Evolutionary conservation across 2,797 vertebrate genomes (phyloP).

Genomic region (Platalea minor): DNA sequence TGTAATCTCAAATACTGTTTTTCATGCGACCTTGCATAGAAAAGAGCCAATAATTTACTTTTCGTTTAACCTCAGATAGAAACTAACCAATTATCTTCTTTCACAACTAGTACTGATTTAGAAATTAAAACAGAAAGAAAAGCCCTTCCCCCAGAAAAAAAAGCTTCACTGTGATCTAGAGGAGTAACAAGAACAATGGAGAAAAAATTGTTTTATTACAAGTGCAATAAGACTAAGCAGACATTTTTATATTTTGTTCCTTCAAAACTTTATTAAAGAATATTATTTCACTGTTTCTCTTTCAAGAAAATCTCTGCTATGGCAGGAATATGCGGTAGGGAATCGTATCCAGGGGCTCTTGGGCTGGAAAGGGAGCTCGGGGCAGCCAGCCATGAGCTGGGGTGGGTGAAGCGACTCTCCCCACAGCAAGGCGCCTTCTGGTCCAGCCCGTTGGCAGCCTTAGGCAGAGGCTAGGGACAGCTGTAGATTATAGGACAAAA

Average conservation of each 20-base stretch:
- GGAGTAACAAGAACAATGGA: background rate
- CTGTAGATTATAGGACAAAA: background rate
- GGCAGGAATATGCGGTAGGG: background rate
- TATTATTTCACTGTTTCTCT: background rate
- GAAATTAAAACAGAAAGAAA: background rate
- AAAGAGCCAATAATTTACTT: slow-evolving; percentile 7
- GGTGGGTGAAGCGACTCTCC: background rate
- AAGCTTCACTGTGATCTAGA: background rate
- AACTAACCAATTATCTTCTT: background rate
- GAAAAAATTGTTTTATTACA: background rate
- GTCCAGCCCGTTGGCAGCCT: rapidly evolving
- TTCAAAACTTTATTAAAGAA: background rate
- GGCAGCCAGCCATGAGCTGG: background rate
- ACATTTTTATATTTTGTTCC: background rate
- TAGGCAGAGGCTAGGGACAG: background rate
- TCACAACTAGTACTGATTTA: background rate
- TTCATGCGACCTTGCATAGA: background rate
- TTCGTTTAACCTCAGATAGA: background rate
- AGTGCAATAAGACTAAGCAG: background rate
- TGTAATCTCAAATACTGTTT: background rate
- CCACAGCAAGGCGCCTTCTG: background rate
- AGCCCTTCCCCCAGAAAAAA: background rate
- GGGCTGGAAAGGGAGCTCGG: background rate
- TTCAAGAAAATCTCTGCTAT: background rate
- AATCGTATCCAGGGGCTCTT: background rate